Percentiles rank a stretch among this genome's conserved stretches.
Conservation (phyloP, 1,140 invertebrate species). For the Triops longicaudatus region DNA sequence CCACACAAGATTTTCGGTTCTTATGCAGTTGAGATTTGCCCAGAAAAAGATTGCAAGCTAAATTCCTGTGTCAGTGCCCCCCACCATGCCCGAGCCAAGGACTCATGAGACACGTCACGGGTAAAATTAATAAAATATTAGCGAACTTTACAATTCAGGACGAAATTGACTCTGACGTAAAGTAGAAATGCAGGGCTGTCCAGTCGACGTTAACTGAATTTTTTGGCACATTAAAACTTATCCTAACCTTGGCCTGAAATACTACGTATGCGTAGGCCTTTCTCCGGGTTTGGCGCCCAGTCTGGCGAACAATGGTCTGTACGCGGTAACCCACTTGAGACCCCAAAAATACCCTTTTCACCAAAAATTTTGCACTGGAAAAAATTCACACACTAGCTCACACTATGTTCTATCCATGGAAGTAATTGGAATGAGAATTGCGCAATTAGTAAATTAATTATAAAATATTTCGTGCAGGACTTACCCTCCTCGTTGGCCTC, state of each 20-base stretch:
- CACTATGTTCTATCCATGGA: background rate
- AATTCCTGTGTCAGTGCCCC: slow-evolving; percentile 10
- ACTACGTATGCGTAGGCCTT: background rate
- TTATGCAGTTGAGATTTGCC: background rate
- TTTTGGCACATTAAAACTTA: background rate
- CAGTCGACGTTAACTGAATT: background rate
- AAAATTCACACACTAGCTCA: background rate
- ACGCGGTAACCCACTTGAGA: background rate
- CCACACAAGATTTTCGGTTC: background rate
- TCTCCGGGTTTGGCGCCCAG: slow-evolving; percentile 9
- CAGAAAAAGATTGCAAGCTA: background rate
- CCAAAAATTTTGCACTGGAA: background rate
- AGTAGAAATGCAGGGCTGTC: background rate
- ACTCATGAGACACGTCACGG: background rate
- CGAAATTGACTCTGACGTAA: background rate
- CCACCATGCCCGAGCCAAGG: background rate
- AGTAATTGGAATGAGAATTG: background rate
- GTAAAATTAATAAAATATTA: background rate
- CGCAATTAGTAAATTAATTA: background rate
- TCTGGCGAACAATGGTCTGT: background rate
- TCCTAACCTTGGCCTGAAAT: slow-evolving; percentile 14
- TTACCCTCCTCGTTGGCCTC: slow-evolving; percentile 10
- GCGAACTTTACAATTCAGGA: background rate
- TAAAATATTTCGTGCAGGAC: background rate
- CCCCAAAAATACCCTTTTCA: background rate